Conservation (phyloP, 53 echinoderm and acorn worm genomes). For the Patiria pectinifera region DNA sequence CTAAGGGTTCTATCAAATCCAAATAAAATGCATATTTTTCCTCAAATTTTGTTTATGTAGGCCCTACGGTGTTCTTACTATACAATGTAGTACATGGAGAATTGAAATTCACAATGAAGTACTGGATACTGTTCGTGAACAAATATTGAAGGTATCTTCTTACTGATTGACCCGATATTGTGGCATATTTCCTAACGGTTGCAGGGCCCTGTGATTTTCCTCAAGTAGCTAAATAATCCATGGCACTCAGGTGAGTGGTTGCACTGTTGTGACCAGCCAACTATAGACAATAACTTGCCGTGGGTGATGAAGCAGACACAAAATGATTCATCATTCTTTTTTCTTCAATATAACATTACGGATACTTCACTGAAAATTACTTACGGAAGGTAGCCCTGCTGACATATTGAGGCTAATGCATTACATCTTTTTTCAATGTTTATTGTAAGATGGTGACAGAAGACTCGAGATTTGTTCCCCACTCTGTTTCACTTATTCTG, state of each 20-base stretch:
- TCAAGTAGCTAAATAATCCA: not conserved
- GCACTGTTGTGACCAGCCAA: conserved; percentile 33
- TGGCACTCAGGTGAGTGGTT: not conserved
- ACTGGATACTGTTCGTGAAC: too few relatives aligned
- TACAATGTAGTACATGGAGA: too few relatives aligned
- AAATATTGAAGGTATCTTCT: not conserved
- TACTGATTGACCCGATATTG: not conserved
- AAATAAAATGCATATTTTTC: too few relatives aligned
- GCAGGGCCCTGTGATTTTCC: not conserved
- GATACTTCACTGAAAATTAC: not conserved
- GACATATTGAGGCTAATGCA: conserved; percentile 15
- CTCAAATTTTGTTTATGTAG: too few relatives aligned
- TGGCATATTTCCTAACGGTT: not conserved
- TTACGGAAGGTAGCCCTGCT: not conserved
- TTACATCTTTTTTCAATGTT: not conserved
- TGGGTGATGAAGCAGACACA: not conserved
- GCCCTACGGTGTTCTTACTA: too few relatives aligned
- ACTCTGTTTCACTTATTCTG: too few relatives aligned
- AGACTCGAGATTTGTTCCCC: too few relatives aligned
- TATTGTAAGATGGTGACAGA: not conserved
- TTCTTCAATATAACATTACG: conserved; percentile 4
- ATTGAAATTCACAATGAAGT: too few relatives aligned
- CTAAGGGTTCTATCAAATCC: too few relatives aligned
- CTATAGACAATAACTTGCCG: not conserved
- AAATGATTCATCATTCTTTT: conserved; percentile 21